Base-by-base conservation (phyloP, 2,797 vertebrate genomes). In the Scleropages formosus region DNA sequence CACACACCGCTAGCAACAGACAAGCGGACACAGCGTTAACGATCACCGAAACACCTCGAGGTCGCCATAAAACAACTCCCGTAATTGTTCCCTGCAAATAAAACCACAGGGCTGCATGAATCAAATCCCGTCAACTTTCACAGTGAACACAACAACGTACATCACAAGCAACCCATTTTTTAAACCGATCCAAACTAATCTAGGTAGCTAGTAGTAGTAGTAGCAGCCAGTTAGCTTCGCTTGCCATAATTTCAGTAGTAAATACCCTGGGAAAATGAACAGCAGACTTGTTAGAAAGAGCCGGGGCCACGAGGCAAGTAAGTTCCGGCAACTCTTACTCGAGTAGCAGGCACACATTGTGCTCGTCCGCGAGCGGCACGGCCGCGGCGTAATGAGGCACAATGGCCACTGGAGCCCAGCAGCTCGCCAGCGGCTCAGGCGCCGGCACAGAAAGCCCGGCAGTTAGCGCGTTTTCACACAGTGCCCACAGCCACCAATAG, bases 401-500 rank as follows among this genome's bases (percentile, higher is more conserved):
- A n/a, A n/a, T n/a, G n/a, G n/a, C n/a, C n/a, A n/a, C n/a, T n/a
- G n/a, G n/a, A n/a, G n/a, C 2, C 31, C 31, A 39, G 31, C 31
- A 31, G 31, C n/a, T n/a, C n/a, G n/a, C n/a, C n/a, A n/a, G n/a
- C n/a, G n/a, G n/a, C n/a, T 1, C 22, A 68, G 68, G 65, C 39
- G 49, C 47, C 47, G 13, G 49, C 49, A 9, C 24, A 56, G 66
- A 49, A 75, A 78, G 65, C 63, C 66, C 63, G 73, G 31, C 63
- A 78, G 59, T 44, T 62, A 72, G 70, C 64, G 63, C 67, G 20
- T 31, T 20, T 22, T n/a, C 13, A 26, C 39, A 51, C n/a, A n/a
- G n/a, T n/a, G n/a, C n/a, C n/a, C n/a, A n/a, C n/a, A n/a, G n/a
- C n/a, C n/a, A n/a, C n/a, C n/a, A n/a, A n/a, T n/a, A n/a, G n/a